Base-by-base conservation (phyloP, 2,797 vertebrate species). In the Rhyacichthys aspro region DNA sequence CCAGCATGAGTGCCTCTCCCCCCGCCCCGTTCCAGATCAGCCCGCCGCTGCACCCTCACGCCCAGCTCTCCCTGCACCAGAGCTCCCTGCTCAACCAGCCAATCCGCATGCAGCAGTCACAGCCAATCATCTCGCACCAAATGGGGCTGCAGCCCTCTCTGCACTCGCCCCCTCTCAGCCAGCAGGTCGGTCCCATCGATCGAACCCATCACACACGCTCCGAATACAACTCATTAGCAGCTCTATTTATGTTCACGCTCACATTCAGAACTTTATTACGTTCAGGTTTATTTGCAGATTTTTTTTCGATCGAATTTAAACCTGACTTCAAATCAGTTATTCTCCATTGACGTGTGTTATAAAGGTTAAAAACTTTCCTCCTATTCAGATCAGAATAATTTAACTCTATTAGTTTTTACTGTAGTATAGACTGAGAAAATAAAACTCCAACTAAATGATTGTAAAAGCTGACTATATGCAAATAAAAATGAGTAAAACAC, bases 101-200 rank as follows among this genome's bases (percentile, higher is more conserved):
- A 81, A 94, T 98, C 89, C 95, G 94, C 92, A 96, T 98, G 96
- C 95, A 96, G 91, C 96, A 95, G 80, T 95, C 96, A 43, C 94
- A 97, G 89, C 92, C 95, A 78, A 96, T 98, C 92, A 94, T 98
- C 89, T 94, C 95, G 70, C 95, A 97, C 76, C 90, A 97, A 92
- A 97, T 99, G 95, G 95, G 96, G 77, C 95, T 99, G 86, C 96
- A 97, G 94, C 92, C 94, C 69, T 91, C 95, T 84, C 93, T 97
- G 82, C 95, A 94, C 82, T 94, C 96, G 85, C 97, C 96, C 7
- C 95, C 95, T 54, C 95, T 96, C 34, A 93, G 95, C 70, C 96
- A 98, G 83, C 96, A 98, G 96, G 97, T 99, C 43, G 37, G 85
- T 82, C 1, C 19, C 17, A 12, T 45, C 34, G 18, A 55, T 59